Evolutionary conservation across 1,140 invertebrate genomes (phyloP), one percentile per base, ranked within the genome.

Genomic region (Drosophila simulans): DNA sequence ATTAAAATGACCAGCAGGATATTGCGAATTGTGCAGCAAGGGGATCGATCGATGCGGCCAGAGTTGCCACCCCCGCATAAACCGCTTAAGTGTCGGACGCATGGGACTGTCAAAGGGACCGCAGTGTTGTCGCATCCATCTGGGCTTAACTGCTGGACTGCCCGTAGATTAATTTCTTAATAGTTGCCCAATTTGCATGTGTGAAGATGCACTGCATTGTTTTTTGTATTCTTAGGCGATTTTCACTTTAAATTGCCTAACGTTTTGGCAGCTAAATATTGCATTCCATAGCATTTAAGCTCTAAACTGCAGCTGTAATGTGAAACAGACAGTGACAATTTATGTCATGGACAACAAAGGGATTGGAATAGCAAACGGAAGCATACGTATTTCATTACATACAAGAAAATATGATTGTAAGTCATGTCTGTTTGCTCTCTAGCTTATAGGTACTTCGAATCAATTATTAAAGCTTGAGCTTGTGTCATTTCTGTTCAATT

Each of bases 1-100:
- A 75, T 75, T 75, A 75, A 75, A 70, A 75, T 27, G 59, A 40
- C 27, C 72, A 75, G 52, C 46, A 75, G 72, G 72, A 75, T 75
- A 74, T 75, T 74, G 51, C 56, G 70, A 64, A 52, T 52, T 53
- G 59, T 57, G 51, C 68, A 57, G 43, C 53, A 40, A 27, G 11
- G 12, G 40, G 15, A 69, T 70, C 49, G 63, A 70, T 70, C 34
- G 42, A 17, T 35, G 53, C 17, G 31, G 27, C 48, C 37, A 37
- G 42, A 31, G 56, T 40, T 31, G 34, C 22, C 34, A 20, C 22
- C 35, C 52, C 37, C 51, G 54, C 17, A 22, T 40, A 68, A 68
- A 51, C 58, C 43, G 63, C 63, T 45, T 55, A 46, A 39, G 63
- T 25, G 22, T 15, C 22, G 34, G 31, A 46, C 22, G 63, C 39